phyloP scores from a whole-genome alignment of 2,797 vertebrate species.

The Stomatorhinus walkeri region DNA sequence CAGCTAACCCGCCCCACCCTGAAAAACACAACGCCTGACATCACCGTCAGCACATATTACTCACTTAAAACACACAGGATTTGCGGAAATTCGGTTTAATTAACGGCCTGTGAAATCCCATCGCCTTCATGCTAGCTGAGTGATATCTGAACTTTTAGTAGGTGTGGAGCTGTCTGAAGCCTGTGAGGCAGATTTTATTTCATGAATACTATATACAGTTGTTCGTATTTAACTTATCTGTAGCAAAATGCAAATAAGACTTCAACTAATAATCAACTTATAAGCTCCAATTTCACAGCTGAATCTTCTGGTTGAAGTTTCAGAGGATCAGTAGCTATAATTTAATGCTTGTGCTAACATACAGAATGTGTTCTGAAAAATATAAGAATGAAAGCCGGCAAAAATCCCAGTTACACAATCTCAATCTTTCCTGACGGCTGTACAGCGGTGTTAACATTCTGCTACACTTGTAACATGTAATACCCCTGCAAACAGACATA shows the following conservation, averaged over 20 bases:
- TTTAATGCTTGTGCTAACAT: neutral
- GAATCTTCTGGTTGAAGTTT: neutral
- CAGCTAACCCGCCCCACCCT: neutral
- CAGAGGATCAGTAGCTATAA: neutral
- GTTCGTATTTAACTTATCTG: neutral
- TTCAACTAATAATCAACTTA: neutral
- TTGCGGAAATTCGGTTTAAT: neutral
- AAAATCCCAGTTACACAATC: neutral
- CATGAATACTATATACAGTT: neutral
- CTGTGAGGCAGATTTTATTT: neutral
- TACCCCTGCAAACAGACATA: neutral
- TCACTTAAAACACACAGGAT: neutral
- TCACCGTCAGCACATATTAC: neutral
- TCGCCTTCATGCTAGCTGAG: neutral
- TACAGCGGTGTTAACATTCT: neutral
- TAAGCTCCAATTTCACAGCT: neutral
- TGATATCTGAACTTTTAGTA: neutral
- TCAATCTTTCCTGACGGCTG: neutral
- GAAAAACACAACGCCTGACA: neutral
- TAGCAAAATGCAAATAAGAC: neutral
- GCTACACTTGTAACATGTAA: neutral
- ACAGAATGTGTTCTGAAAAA: neutral
- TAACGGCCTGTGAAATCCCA: neutral
- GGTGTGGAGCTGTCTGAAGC: neutral
- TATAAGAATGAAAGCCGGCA: neutral